These are phyloP conservation scores for Danio jaintianensis DNA, from an alignment of 2,797 vertebrate species.

Conservation along the genomic window DNA sequence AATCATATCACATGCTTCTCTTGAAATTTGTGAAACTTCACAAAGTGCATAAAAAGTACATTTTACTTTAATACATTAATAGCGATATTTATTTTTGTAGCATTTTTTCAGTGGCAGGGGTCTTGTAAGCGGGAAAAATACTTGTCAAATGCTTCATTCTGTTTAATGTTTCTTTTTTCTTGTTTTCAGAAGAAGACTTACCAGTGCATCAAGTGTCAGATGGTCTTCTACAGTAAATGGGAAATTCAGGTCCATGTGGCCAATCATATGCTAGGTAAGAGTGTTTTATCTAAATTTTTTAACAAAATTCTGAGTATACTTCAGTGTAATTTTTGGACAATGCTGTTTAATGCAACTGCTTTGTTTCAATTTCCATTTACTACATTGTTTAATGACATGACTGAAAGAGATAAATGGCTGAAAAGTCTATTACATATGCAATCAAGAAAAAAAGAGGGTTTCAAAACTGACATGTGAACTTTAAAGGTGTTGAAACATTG, in stretches of 20 bases:
- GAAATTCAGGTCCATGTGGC: slow-evolving; percentile 99
- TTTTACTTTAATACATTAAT: not conserved
- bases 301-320: not conserved
- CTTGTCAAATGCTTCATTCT: not conserved
- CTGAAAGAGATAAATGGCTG: not conserved
- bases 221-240: slow-evolving; percentile 99
- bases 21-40: no score
- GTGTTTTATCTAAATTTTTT: not conserved
- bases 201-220: slow-evolving; percentile 99
- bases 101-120: not conserved
- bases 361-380: not conserved
- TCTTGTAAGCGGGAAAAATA: no score
- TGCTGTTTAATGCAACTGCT: not conserved
- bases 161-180: slow-evolving; percentile 35
- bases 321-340: not conserved
- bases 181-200: slow-evolving; percentile 97
- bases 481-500: not conserved
- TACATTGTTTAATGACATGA: not conserved
- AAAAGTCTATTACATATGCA: not conserved
- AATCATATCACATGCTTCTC: no score
- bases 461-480: not conserved
- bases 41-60: no score
- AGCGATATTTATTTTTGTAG: not conserved
- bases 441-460: not conserved
- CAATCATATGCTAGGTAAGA: slow-evolving; percentile 99